phyloP scores from a whole-genome alignment of 2,797 vertebrate genomes.

The Amphiprion clarkii region DNA sequence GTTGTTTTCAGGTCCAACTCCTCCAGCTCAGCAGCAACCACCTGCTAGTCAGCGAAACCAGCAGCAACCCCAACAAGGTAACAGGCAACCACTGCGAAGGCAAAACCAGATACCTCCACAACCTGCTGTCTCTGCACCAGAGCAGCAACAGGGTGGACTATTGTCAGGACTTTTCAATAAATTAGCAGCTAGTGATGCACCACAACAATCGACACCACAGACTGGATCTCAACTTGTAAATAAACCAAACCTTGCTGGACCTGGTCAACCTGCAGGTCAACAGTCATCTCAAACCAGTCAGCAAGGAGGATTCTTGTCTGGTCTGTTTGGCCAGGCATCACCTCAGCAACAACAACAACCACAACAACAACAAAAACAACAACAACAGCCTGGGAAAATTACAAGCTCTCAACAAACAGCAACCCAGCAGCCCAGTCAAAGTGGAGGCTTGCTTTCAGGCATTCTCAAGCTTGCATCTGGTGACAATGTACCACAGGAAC shows the following conservation, averaged over 20 bases:
- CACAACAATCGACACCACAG: slow-evolving; percentile 66
- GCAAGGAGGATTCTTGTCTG: slow-evolving; percentile 84
- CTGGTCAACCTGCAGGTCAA: slow-evolving; percentile 60
- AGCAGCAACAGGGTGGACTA: slow-evolving; percentile 82
- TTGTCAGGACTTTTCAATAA: slow-evolving; percentile 89
- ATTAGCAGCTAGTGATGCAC: slow-evolving; percentile 83
- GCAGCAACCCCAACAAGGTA: slow-evolving; percentile 76
- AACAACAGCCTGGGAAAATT: slow-evolving; percentile 59
- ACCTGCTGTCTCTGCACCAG: slow-evolving; percentile 65
- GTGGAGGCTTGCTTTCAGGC: slow-evolving; percentile 86
- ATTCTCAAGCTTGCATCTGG: slow-evolving; percentile 85
- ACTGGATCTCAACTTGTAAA: slow-evolving; percentile 59
- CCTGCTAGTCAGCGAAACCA: slow-evolving; percentile 57
- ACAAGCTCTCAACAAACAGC: slow-evolving; percentile 53
- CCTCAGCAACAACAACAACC: slow-evolving; percentile 59
- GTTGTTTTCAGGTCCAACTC: slow-evolving; percentile 75
- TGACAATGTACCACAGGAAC: slow-evolving; percentile 75
- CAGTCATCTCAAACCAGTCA: slow-evolving; percentile 71
- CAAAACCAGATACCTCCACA: slow-evolving; percentile 82
- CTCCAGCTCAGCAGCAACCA: slow-evolving; percentile 62
- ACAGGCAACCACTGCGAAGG: slow-evolving; percentile 80
- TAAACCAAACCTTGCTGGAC: slow-evolving; percentile 52
- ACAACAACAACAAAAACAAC: slow-evolving; percentile 60
- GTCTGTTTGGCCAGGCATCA: slow-evolving; percentile 78
- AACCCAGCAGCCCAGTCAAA: slow-evolving; percentile 71